phyloP scores from a whole-genome alignment of 2,888 invertebrate genomes.

The Palloptera scutellata region DNA sequence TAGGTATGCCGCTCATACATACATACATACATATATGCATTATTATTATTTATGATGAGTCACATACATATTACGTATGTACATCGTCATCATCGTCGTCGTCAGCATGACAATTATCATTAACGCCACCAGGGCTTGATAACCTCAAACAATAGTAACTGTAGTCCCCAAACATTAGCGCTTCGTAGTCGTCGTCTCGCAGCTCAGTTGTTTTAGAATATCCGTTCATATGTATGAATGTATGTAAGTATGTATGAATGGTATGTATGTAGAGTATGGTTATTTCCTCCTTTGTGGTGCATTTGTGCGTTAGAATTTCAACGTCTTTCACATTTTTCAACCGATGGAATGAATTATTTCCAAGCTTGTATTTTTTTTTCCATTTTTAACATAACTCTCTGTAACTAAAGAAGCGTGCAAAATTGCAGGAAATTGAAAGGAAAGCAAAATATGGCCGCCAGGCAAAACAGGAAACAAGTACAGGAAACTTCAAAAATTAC shows the following conservation, averaged over 20 bases:
- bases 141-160: background rate
- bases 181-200: background rate
- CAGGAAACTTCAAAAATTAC: slow-evolving; percentile 31
- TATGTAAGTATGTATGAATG: background rate
- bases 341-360: background rate
- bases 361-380: slow-evolving; percentile 8
- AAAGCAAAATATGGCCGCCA: slow-evolving; percentile 33
- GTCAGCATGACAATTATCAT: slow-evolving; percentile 26
- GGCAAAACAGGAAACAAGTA: slow-evolving; percentile 32
- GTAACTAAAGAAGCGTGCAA: slow-evolving; percentile 38
- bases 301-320: slow-evolving; percentile 6
- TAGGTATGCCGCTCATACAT: background rate
- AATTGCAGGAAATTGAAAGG: slow-evolving; percentile 53
- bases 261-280: background rate
- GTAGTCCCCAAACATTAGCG: background rate
- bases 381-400: slow-evolving; percentile 18
- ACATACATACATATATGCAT: slow-evolving; percentile 6
- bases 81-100: slow-evolving; percentile 31
- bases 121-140: slow-evolving; percentile 12
- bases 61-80: slow-evolving; percentile 46
- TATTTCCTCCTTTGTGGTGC: background rate
- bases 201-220: background rate
- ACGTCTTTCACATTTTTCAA: background rate
- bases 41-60: slow-evolving; percentile 49
- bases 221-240: background rate